Evolutionary conservation across 2,888 invertebrate genomes (phyloP).

Genomic region (Labia minor): DNA sequence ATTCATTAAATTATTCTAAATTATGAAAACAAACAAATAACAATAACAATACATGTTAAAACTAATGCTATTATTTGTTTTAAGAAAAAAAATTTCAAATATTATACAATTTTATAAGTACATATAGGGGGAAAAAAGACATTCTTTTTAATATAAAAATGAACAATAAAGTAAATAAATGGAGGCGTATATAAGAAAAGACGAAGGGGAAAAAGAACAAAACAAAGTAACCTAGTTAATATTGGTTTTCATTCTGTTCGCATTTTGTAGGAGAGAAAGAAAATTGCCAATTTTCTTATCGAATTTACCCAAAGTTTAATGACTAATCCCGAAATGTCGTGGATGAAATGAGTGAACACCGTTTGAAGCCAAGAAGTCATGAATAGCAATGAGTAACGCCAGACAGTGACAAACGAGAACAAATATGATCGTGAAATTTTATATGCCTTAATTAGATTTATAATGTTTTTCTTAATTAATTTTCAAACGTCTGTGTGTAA

Average conservation of each 20-base stretch:
- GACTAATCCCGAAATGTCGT: not conserved
- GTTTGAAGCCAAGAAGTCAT: not conserved
- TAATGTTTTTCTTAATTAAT: not conserved
- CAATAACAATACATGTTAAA: too few relatives aligned
- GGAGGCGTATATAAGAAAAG: not conserved
- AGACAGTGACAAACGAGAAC: not conserved
- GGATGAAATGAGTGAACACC: not conserved
- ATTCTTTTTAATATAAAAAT: too few relatives aligned
- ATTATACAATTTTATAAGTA: too few relatives aligned
- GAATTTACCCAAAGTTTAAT: not conserved
- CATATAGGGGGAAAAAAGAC: too few relatives aligned
- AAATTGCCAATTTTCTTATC: conserved; percentile 13
- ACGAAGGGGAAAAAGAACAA: too few relatives aligned
- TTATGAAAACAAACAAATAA: too few relatives aligned
- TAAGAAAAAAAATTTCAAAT: too few relatives aligned
- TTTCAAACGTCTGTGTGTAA: not conserved
- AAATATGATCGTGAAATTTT: not conserved
- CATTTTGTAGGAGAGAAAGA: not conserved
- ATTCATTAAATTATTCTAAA: too few relatives aligned
- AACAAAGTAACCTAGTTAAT: not conserved
- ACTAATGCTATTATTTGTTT: too few relatives aligned
- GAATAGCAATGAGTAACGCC: not conserved
- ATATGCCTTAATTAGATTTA: not conserved
- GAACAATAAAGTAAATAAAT: not conserved
- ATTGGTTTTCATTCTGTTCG: not conserved